Evolutionary conservation across 2,797 vertebrate species (phyloP), one percentile per base, ranked within the genome.

Genomic region (Anas georgica): DNA sequence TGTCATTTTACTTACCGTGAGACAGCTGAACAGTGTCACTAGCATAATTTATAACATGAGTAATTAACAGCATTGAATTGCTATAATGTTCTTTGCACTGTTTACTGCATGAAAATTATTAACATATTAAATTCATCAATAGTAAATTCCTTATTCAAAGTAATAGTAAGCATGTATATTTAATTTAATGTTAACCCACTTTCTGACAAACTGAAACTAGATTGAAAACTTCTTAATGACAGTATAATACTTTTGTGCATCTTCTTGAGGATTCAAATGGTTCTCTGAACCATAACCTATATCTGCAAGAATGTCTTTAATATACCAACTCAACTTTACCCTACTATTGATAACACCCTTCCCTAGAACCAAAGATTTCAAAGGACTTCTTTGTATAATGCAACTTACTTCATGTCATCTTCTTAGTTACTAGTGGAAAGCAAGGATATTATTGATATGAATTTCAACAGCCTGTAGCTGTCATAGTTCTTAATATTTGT

Each of bases 1-100:
- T 91, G 90, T 81, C 96, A 97, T 98, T 98, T 98, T 98, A 89
- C 93, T 94, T 97, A 96, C 92, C 97, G 96, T 97, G 94, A 95
- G 95, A 96, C 79, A 96, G 87, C 94, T 94, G 93, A 94, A 91
- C 93, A 92, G 72, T 96, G 95, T 97, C 94, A 95, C 72, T 95
- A 23, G 4, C 91, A 91, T 97, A 96, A 97, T 97, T 98, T 97
- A 96, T 97, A 97, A 94, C 64, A 96, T 82, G 69, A 95, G 86
- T 98, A 98, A 98, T 98, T 98, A 98, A 97, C 98, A 97, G 95
- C 83, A 98, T 97, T 97, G 90, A 95, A 87, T 76, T 85, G 29
- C 82, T 94, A 46, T 95, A 91, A 91, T 45, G 33, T 94, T 94
- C 82, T 74, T 63, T 95, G 74, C 79, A 91, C 80, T 95, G 78